phyloP scores from a whole-genome alignment of 2,888 invertebrate species.

The Stratiomys singularior region DNA sequence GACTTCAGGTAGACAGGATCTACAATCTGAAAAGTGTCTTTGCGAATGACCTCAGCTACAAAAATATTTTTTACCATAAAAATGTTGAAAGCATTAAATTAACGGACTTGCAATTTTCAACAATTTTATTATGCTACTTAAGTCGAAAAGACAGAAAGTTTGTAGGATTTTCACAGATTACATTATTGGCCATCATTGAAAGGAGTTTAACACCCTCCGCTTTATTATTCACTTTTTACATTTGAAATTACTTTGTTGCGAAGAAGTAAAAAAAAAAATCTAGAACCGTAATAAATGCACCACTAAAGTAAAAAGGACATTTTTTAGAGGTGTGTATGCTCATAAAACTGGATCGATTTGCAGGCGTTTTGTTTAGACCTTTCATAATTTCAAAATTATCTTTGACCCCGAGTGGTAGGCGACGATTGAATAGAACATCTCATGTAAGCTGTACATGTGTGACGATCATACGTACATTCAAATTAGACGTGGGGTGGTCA shows the following conservation, averaged over 20 bases:
- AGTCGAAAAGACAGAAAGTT: not conserved
- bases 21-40: not conserved
- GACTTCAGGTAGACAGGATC: not conserved
- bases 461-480: not conserved
- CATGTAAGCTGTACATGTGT: not conserved
- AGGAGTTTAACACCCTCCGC: no score
- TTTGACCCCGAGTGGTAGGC: not conserved
- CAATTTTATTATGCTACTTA: not conserved
- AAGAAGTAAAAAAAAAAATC: not conserved
- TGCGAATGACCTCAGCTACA: not conserved
- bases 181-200: no score
- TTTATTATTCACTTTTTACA: no score
- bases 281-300: not conserved
- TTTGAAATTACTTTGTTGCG: no score
- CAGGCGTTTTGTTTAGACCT: conserved; percentile 34
- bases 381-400: conserved; percentile 1
- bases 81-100: not conserved
- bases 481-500: not conserved
- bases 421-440: no score
- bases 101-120: not conserved
- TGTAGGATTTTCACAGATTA: no score
- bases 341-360: conserved; percentile 2
- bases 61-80: not conserved
- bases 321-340: no score
- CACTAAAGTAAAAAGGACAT: no score